These are phyloP conservation scores for Montipora cactus DNA, from an alignment of 64 coral and sea anemone genomes.

Conservation along the genomic window DNA sequence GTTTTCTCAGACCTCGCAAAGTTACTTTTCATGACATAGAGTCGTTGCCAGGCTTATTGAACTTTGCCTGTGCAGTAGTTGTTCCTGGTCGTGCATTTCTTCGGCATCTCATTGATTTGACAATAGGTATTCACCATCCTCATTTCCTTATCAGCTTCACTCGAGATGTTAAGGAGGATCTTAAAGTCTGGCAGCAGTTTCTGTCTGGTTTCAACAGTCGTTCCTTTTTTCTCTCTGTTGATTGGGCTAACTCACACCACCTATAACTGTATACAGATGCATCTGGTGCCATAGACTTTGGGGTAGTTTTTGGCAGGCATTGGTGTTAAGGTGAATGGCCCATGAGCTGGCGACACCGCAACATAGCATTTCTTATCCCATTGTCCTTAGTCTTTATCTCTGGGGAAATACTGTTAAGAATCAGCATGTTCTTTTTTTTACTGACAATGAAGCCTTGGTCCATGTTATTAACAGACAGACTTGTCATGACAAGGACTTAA, in stretches of 20 bases:
- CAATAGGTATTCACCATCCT: not conserved
- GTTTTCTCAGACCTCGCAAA: too few species aligned
- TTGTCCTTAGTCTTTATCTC: not conserved
- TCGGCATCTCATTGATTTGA: not conserved
- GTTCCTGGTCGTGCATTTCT: not conserved
- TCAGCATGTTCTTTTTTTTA: constrained; percentile 59
- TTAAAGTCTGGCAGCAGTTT: not conserved
- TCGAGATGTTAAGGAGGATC: not conserved
- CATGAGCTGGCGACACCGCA: not conserved
- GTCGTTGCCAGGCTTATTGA: too few species aligned
- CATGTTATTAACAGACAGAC: constrained; percentile 54
- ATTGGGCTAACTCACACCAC: not conserved
- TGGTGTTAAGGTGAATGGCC: not conserved
- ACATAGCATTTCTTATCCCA: not conserved
- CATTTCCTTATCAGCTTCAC: not conserved
- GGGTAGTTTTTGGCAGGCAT: not conserved
- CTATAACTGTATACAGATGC: not conserved
- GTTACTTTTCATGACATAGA: too few species aligned
- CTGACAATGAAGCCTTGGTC: constrained; percentile 42
- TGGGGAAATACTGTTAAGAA: not conserved
- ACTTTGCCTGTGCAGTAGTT: not conserved
- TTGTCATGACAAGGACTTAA: constrained; percentile 47
- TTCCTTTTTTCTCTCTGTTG: not conserved
- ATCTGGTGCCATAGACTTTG: not conserved
- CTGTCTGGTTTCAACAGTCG: not conserved